Percentiles rank a stretch among this genome's conserved stretches.
phyloP scores from a whole-genome alignment of 2,113 vertebrate species.

The Pangasianodon gigas region DNA sequence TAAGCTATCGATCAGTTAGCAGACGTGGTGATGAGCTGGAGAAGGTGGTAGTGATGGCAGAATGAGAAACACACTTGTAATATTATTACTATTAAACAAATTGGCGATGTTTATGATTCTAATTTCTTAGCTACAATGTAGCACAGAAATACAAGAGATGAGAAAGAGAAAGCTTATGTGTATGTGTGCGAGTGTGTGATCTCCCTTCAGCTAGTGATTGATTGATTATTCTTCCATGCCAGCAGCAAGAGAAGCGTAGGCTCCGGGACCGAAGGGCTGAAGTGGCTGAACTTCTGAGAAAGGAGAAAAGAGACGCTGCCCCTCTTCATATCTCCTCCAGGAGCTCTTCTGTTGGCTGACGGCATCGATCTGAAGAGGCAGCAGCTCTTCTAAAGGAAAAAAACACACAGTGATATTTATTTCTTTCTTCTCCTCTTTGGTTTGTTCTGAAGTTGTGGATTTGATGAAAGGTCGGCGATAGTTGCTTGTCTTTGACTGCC shows the following conservation, averaged over 20 bases:
- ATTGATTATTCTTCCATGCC: slow-evolving; percentile 50
- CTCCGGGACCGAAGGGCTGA: slow-evolving; percentile 28
- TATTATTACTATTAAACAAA: neutral
- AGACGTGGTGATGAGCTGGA: neutral
- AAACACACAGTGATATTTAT: slow-evolving; percentile 4
- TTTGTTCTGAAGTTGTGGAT: slow-evolving; percentile 44
- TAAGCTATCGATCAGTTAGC: neutral
- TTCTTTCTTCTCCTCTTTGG: slow-evolving; percentile 26
- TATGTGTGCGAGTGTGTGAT: slow-evolving; percentile 16
- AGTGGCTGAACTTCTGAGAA: slow-evolving; percentile 25
- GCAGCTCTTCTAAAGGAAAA: slow-evolving; percentile 24
- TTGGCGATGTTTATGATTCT: neutral
- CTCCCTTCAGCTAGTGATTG: slow-evolving; percentile 48
- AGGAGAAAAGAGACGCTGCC: slow-evolving; percentile 35
- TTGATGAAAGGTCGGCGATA: slow-evolving; percentile 38
- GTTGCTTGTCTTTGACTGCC: slow-evolving; percentile 21
- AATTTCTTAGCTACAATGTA: neutral
- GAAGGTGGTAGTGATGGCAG: neutral
- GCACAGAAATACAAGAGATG: neutral
- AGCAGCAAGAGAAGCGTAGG: slow-evolving; percentile 44
- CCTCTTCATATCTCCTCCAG: slow-evolving; percentile 41
- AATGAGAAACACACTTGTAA: neutral
- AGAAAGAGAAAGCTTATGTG: neutral
- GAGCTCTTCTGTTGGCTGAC: slow-evolving; percentile 43
- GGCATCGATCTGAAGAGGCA: slow-evolving; percentile 45